These are phyloP conservation scores for Lamellibrachia columna DNA, from an alignment of 2,888 invertebrate species.

Conservation along the genomic window DNA sequence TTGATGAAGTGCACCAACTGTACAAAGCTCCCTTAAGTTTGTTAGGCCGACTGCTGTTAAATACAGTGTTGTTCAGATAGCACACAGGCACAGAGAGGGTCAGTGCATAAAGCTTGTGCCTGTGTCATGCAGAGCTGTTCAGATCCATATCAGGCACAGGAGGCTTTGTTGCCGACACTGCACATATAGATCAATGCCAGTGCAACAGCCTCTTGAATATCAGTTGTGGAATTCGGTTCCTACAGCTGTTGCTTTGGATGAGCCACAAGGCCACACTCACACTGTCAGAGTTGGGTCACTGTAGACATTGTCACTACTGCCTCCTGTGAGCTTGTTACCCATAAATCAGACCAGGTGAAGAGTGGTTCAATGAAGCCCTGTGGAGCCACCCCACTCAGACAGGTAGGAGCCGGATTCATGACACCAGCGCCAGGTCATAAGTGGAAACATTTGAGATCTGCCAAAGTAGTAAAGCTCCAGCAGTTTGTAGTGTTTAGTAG, in stretches of 20 bases:
- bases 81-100: background rate
- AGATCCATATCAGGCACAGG: background rate
- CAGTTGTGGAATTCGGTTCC: background rate
- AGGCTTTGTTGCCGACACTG: background rate
- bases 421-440: background rate
- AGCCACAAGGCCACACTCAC: background rate
- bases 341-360: background rate
- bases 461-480: background rate
- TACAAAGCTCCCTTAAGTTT: background rate
- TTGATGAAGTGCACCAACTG: background rate
- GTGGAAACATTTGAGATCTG: background rate
- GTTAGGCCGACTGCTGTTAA: background rate
- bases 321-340: background rate
- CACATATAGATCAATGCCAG: constrained; percentile 6
- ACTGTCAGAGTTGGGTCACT: background rate
- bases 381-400: background rate
- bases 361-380: background rate
- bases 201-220: background rate
- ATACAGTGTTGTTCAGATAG: background rate
- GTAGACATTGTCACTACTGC: background rate
- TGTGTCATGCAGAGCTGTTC: background rate
- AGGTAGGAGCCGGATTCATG: background rate
- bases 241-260: constrained; percentile 9
- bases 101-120: background rate
- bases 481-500: background rate